Percentiles rank a stretch among this genome's conserved stretches.
These are phyloP conservation scores for Irena cyanogastra DNA, from an alignment of 2,113 vertebrate species.

Conservation along the genomic window DNA sequence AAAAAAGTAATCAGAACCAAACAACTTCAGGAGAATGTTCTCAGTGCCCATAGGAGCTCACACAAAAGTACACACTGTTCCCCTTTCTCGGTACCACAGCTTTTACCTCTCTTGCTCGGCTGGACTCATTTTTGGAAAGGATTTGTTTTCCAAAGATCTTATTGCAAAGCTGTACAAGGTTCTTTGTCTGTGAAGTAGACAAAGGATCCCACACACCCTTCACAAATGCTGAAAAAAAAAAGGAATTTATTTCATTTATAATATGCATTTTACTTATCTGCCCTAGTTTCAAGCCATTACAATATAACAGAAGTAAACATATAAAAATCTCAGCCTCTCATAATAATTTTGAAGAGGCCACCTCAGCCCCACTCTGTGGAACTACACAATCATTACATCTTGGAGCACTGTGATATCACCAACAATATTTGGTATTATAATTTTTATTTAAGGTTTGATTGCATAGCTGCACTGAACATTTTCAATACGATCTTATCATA, in stretches of 20 bases:
- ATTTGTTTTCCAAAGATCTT: slow-evolving; percentile 74
- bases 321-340: background rate
- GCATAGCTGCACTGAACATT: background rate
- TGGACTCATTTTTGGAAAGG: slow-evolving; percentile 71
- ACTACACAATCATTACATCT: background rate
- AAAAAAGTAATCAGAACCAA: background rate
- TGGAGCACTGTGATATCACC: background rate
- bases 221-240: slow-evolving; percentile 70
- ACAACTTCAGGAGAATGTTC: background rate
- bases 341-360: background rate
- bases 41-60: rapidly evolving
- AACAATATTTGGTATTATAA: background rate
- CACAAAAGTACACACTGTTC: background rate
- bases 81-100: background rate
- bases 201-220: slow-evolving; percentile 88
- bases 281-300: background rate
- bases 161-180: slow-evolving; percentile 78
- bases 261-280: background rate
- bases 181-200: slow-evolving; percentile 79
- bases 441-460: background rate
- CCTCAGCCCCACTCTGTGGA: background rate
- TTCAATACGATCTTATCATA: slow-evolving; percentile 41
- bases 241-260: background rate
- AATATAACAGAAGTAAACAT: background rate
- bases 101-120: slow-evolving; percentile 81